Evolutionary conservation across 2,113 vertebrate species (phyloP).

Genomic region (Pachycephala philippinensis): DNA sequence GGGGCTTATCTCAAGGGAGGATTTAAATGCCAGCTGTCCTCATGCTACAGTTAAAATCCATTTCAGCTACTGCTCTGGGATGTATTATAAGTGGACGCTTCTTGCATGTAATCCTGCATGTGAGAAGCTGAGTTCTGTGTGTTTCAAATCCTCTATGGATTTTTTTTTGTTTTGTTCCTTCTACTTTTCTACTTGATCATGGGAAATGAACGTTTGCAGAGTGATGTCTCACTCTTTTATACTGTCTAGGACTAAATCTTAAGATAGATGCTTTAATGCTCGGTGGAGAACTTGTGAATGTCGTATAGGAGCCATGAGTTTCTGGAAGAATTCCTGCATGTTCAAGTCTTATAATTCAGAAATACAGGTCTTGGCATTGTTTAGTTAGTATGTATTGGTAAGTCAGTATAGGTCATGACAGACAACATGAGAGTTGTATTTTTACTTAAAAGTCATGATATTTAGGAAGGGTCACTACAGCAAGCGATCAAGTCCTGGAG

Average conservation of each 20-base stretch:
- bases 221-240: neutral
- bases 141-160: neutral
- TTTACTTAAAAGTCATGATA: neutral
- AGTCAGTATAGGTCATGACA: neutral
- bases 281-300: neutral
- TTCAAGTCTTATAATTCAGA: neutral
- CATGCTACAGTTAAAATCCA: neutral
- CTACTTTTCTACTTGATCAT: neutral
- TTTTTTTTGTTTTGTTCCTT: neutral
- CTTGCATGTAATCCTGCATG: neutral
- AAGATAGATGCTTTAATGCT: neutral
- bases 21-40: conserved; percentile 5
- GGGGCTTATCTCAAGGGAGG: neutral
- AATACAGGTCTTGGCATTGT: neutral
- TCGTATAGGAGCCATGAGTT: neutral
- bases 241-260: neutral
- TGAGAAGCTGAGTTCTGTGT: neutral
- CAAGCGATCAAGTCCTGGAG: neutral
- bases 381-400: neutral
- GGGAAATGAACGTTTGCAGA: neutral
- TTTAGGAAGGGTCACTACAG: neutral
- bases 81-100: neutral
- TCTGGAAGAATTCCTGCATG: neutral
- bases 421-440: neutral
- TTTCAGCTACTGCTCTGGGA: neutral